Evolutionary conservation across 2,113 vertebrate species (phyloP).

Genomic region (Numenius arquata): DNA sequence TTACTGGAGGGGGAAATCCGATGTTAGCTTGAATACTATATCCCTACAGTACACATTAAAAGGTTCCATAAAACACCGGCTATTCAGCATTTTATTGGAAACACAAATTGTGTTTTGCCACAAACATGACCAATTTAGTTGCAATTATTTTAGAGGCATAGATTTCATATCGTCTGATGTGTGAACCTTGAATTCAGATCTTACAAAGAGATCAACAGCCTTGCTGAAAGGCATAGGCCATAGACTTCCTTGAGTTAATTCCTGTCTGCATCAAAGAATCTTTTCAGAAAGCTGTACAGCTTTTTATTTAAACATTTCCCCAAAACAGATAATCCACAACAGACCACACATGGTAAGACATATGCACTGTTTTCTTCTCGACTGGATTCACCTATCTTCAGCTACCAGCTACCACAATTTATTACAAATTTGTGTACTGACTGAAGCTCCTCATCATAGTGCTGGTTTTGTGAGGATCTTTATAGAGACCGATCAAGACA

Average conservation of each 20-base stretch:
- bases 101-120: not conserved
- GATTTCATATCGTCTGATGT: not conserved
- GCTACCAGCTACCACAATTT: not conserved
- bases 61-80: not conserved
- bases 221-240: not conserved
- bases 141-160: not conserved
- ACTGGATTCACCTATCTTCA: not conserved
- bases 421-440: not conserved
- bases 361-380: not conserved
- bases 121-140: not conserved
- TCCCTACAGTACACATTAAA: not conserved
- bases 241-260: not conserved
- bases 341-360: not conserved
- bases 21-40: not conserved
- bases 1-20: not conserved
- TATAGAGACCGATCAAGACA: not conserved
- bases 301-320: not conserved
- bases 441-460: not conserved
- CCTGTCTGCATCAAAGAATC: not conserved
- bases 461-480: not conserved
- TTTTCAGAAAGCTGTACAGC: not conserved
- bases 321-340: not conserved
- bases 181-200: not conserved
- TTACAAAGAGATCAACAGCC: not conserved
- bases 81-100: not conserved